Evolutionary conservation across 2,113 vertebrate genomes (phyloP).

Genomic region (Limanda limanda): DNA sequence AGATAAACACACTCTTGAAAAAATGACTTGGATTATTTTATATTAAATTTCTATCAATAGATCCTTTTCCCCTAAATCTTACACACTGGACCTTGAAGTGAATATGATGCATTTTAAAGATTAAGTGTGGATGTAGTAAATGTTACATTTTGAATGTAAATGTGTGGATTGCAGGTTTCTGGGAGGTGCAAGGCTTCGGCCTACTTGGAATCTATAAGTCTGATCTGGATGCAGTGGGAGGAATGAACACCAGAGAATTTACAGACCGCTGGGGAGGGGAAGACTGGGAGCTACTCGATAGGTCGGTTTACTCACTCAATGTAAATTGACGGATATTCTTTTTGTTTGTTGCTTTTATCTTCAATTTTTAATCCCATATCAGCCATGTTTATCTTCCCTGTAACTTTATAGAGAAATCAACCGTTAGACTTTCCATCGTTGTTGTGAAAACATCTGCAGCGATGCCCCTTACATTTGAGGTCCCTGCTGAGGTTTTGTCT

Average conservation of each 20-base stretch:
- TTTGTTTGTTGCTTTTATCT: neutral
- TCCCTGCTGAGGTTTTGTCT: too few species aligned
- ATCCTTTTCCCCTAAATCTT: too few species aligned
- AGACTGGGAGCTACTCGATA: conserved; percentile 97
- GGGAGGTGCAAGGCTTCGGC: conserved; percentile 98
- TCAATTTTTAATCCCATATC: neutral
- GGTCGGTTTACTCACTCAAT: conserved; percentile 76
- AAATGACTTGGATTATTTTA: too few species aligned
- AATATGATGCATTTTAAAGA: too few species aligned
- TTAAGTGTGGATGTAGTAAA: too few species aligned
- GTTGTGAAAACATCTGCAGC: neutral
- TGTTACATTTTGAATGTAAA: too few species aligned
- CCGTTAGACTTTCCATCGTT: too few species aligned
- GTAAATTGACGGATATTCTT: neutral
- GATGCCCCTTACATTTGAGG: too few species aligned
- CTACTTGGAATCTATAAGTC: conserved; percentile 97
- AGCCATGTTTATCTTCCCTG: neutral
- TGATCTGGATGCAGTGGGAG: conserved; percentile 90
- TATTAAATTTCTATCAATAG: too few species aligned
- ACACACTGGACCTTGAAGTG: too few species aligned
- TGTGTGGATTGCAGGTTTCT: conserved; percentile 85
- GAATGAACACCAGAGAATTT: conserved; percentile 96
- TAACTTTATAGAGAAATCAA: neutral
- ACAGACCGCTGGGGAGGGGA: conserved; percentile 95
- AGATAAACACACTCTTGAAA: too few species aligned